A percentile compares a stretch with the other conserved stretches of the same genome.
Evolutionary conservation across 1,140 invertebrate species (phyloP).

Genomic region (Tyrophagus putrescentiae): DNA sequence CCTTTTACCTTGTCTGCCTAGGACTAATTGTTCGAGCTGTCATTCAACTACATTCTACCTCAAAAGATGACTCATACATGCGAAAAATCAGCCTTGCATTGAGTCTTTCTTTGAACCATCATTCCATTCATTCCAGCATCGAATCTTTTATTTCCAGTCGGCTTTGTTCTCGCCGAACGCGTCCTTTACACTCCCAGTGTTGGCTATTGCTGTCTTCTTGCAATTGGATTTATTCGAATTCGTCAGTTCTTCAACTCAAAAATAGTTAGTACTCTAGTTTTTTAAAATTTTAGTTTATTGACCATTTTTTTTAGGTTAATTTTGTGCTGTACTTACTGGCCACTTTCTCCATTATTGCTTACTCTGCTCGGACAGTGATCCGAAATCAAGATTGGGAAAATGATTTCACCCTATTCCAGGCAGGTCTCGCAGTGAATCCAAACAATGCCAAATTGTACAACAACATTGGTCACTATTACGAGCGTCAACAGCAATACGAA

Average conservation of each 20-base stretch:
- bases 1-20: constrained; percentile 47
- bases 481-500: constrained; percentile 62
- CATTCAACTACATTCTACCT: constrained; percentile 5
- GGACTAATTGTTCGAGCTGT: constrained; percentile 15
- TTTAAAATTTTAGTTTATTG: no score
- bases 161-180: constrained; percentile 87
- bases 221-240: constrained; percentile 41
- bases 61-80: constrained; percentile 2
- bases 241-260: background rate
- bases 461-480: constrained; percentile 88
- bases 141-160: constrained; percentile 78
- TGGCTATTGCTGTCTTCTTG: constrained; percentile 71
- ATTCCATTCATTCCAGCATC: constrained; percentile 82
- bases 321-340: background rate
- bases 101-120: constrained; percentile 49
- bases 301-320: constrained; percentile 2
- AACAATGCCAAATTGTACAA: constrained; percentile 92
- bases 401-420: constrained; percentile 84
- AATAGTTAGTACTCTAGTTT: no score
- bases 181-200: constrained; percentile 87
- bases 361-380: background rate
- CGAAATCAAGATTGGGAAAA: constrained; percentile 40
- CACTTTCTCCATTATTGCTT: background rate
- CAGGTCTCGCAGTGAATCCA: constrained; percentile 71
- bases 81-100: constrained; percentile 37